A percentile compares a stretch with the other conserved stretches of the same genome.
Conservation (phyloP, 2,113 vertebrate genomes). For the Cololabis saira region DNA sequence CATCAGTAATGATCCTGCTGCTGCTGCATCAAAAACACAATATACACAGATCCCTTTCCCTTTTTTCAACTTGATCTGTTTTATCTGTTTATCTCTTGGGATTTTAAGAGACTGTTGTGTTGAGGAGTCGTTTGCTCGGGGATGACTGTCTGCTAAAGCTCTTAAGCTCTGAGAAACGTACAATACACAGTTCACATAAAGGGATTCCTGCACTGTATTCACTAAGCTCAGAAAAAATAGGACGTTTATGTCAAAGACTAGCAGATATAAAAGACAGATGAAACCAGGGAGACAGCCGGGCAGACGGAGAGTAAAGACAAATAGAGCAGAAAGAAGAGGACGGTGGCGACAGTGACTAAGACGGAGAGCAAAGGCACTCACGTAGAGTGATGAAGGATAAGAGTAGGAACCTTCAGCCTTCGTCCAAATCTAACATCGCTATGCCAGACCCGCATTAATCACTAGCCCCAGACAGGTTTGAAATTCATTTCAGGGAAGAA, state of each 20-base stretch:
- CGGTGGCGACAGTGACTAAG: background rate
- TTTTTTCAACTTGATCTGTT: background rate
- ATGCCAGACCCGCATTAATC: conserved; percentile 30
- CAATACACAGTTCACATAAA: conserved; percentile 17
- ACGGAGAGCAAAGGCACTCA: background rate
- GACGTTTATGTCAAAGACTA: background rate
- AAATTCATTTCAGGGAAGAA: conserved; percentile 4
- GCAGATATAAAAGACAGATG: conserved; percentile 1
- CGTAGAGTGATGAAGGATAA: background rate
- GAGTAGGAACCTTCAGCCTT: conserved; percentile 17
- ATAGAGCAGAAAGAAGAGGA: background rate
- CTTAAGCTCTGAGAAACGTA: conserved; percentile 23
- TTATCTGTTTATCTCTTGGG: background rate
- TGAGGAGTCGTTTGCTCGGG: conserved; percentile 17
- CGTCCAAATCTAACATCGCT: conserved; percentile 34
- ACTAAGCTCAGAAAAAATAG: background rate
- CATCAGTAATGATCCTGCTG: too few species aligned
- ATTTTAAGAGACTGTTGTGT: conserved; percentile 9
- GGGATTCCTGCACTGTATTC: conserved; percentile 11
- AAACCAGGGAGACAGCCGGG: conserved; percentile 7
- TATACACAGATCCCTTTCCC: too few species aligned
- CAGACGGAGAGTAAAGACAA: conserved; percentile 16
- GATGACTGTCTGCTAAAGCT: conserved; percentile 26
- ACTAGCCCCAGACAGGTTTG: conserved; percentile 3
- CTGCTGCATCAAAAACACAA: background rate